These are phyloP conservation scores for Aspiorhynchus laticeps DNA, from an alignment of 2,113 vertebrate species.

Conservation along the genomic window DNA sequence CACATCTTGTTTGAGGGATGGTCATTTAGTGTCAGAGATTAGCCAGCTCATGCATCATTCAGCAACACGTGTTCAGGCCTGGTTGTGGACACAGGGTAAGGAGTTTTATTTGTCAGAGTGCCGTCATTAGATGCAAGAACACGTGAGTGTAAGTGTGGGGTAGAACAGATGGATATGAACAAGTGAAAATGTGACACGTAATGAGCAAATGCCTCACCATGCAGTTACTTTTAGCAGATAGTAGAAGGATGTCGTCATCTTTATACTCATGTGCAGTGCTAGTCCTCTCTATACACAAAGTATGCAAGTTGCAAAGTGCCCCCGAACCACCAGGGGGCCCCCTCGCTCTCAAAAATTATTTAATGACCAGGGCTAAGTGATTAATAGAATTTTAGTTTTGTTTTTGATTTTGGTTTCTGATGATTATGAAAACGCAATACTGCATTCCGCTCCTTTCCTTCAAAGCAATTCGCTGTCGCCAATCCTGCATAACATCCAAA, in stretches of 20 bases:
- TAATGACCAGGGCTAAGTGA: background rate
- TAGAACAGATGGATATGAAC: slow-evolving; percentile 23
- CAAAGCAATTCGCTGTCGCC: no score
- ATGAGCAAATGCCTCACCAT: slow-evolving; percentile 13
- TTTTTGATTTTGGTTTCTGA: no score
- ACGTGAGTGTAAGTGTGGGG: background rate
- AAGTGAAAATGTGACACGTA: slow-evolving; percentile 12
- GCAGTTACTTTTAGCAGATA: slow-evolving; percentile 4
- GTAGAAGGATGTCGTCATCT: background rate
- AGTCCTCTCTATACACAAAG: background rate
- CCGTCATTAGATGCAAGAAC: background rate
- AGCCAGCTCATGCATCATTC: slow-evolving; percentile 70
- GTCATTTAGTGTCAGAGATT: slow-evolving; percentile 69
- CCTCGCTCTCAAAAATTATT: background rate
- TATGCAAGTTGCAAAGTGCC: background rate
- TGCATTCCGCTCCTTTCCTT: no score
- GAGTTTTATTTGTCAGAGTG: slow-evolving; percentile 49
- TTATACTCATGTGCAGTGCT: background rate
- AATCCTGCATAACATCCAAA: no score
- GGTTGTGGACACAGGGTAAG: slow-evolving; percentile 51
- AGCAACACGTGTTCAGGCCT: slow-evolving; percentile 61
- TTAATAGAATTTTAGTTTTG: no score
- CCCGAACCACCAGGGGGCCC: background rate
- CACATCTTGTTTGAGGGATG: slow-evolving; percentile 52
- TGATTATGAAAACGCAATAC: no score